Percentiles rank a stretch among this genome's conserved stretches.
phyloP scores from a whole-genome alignment of 2,113 vertebrate species.

The Sylvilagus bachmani region DNA sequence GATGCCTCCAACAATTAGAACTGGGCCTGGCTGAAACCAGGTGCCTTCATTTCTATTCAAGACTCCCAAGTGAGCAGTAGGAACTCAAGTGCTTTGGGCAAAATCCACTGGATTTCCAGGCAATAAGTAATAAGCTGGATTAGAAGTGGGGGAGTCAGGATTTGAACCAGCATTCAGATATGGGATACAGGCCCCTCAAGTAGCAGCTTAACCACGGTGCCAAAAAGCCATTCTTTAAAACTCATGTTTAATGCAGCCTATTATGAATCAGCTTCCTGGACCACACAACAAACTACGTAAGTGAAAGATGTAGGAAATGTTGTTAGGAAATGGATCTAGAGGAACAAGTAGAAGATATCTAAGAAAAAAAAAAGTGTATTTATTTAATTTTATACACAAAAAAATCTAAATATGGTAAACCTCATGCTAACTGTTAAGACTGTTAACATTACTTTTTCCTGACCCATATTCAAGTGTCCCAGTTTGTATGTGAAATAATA shows the following conservation, averaged over 20 bases:
- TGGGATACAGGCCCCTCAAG: too few relatives aligned
- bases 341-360: not conserved
- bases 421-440: not conserved
- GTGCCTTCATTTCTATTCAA: too few relatives aligned
- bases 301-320: accelerated
- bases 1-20: too few relatives aligned
- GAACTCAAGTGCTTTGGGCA: too few relatives aligned
- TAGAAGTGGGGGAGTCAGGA: too few relatives aligned
- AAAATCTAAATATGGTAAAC: not conserved
- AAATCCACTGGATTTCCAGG: too few relatives aligned
- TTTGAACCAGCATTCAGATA: too few relatives aligned
- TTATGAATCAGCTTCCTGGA: not conserved
- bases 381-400: not conserved
- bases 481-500: not conserved
- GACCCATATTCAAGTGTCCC: not conserved
- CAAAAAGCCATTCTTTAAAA: not conserved
- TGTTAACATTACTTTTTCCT: not conserved
- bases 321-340: not conserved
- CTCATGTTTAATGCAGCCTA: not conserved
- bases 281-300: not conserved
- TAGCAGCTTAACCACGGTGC: too few relatives aligned
- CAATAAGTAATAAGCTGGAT: too few relatives aligned
- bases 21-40: too few relatives aligned
- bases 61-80: too few relatives aligned
- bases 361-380: not conserved